A percentile compares a stretch with the other conserved stretches of the same genome.
Conservation (phyloP, 2,888 invertebrate genomes). For the Lasius fuliginosus region DNA sequence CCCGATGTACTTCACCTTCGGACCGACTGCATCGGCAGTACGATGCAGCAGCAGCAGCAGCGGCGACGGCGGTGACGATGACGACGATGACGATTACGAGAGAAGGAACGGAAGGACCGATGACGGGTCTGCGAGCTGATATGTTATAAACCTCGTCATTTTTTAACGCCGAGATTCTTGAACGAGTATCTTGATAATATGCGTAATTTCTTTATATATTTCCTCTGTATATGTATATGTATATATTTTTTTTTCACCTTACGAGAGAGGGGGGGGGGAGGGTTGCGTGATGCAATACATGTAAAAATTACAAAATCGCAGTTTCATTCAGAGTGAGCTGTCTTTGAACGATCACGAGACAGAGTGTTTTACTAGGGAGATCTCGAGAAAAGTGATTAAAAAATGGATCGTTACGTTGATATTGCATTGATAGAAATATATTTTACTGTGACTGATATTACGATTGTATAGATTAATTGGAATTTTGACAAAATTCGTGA, state of each 20-base stretch:
- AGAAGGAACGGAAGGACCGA: not conserved
- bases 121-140: not conserved
- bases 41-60: not conserved
- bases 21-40: conserved; percentile 35
- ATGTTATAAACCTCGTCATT: not conserved
- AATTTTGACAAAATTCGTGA: not conserved
- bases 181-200: not conserved
- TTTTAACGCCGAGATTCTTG: not conserved
- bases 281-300: not conserved
- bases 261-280: not conserved
- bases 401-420: not conserved
- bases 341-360: not conserved
- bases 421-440: not conserved
- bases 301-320: not conserved
- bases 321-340: not conserved
- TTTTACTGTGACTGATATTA: not conserved
- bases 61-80: not conserved
- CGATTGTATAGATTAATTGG: not conserved
- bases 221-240: not conserved
- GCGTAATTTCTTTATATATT: no score
- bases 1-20: conserved; percentile 78
- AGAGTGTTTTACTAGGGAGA: not conserved
- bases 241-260: not conserved
- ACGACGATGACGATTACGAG: conserved; percentile 50
- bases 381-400: not conserved